Conservation (phyloP, 1,140 invertebrate genomes). For the Trichonephila clavipes region DNA sequence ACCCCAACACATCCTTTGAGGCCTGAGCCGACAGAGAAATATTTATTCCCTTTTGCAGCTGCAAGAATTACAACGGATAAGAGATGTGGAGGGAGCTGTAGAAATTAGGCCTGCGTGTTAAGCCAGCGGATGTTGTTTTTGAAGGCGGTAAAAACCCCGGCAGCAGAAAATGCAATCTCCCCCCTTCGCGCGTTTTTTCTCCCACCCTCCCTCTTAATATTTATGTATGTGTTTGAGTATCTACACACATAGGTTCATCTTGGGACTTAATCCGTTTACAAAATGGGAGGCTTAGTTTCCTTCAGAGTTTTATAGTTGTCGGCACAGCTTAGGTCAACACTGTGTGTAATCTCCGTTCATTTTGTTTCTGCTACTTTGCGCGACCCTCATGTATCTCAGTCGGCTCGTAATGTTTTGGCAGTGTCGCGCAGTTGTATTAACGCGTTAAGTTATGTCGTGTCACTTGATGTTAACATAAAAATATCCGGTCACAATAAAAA, state of each 20-base stretch:
- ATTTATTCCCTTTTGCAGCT: constrained; percentile 56
- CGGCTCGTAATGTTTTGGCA: background rate
- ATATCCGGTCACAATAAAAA: too few relatives aligned
- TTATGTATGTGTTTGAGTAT: constrained; percentile 29
- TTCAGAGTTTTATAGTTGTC: constrained; percentile 36
- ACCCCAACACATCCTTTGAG: constrained; percentile 58
- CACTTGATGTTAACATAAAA: background rate
- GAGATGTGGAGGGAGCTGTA: background rate
- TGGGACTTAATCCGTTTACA: constrained; percentile 1
- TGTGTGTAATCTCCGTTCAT: background rate
- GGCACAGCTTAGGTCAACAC: constrained; percentile 9
- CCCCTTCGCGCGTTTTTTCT: background rate
- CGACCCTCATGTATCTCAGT: background rate
- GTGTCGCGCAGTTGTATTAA: background rate
- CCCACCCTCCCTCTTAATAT: constrained; percentile 23
- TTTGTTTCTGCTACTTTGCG: background rate
- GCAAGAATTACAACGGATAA: constrained; percentile 47
- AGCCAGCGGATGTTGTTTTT: constrained; percentile 54
- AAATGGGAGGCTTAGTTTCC: constrained; percentile 31
- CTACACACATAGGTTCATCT: background rate
- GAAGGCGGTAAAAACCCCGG: constrained; percentile 29
- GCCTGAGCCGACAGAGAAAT: constrained; percentile 42
- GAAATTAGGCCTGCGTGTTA: constrained; percentile 50
- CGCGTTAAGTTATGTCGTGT: background rate
- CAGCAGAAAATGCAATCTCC: background rate